Base-by-base conservation (phyloP, 2,797 vertebrate genomes). In the Girardinus metallicus region DNA sequence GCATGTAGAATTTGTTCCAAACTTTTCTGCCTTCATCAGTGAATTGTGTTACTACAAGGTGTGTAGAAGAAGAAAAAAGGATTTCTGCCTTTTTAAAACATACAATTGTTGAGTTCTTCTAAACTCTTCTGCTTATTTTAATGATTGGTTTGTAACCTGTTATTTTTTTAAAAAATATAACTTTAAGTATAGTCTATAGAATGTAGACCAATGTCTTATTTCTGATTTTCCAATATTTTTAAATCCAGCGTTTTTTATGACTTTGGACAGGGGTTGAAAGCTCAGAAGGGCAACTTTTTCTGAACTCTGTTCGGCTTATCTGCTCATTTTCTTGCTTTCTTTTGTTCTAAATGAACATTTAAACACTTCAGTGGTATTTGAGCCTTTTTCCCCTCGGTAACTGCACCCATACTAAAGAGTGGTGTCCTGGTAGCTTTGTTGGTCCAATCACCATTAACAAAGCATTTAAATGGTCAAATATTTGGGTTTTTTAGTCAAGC, bases 391-490 rank as follows among this genome's bases (percentile, higher is more conserved):
- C 11, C 21, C 10, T 68, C 11, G 41, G 64, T 41, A 39, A 66
- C 18, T 66, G 9, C 18, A 66, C 62, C 34, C 18, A 23, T 18
- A 66, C 34, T 66, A 5, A 70, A 44, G 21, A 41, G 41, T 41
- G 66, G 26, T 41, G 36, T 41, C 36, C 21, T 41, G 62, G 21
- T 39, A 41, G 34, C 9, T 39, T 39, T 41, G 18, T 41, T 68
- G 21, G 8, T 64, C 16, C 62, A 64, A 21, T 39, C 18, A 10
- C 34, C n/a, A n/a, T n/a, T n/a, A n/a, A n/a, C n/a, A n/a, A n/a
- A n/a, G n/a, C n/a, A n/a, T n/a, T n/a, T n/a, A n/a, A n/a, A n/a
- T 39, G 62, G 36, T 68, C 62, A 66, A 16, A 68, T 68, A 41
- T 12, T 68, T 68, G 7, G 9, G 1, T 66, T 66, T 66, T 34